Evolutionary conservation across 2,113 vertebrate species (phyloP), one percentile per base, ranked within the genome.

Genomic region (Dicaeum eximium): DNA sequence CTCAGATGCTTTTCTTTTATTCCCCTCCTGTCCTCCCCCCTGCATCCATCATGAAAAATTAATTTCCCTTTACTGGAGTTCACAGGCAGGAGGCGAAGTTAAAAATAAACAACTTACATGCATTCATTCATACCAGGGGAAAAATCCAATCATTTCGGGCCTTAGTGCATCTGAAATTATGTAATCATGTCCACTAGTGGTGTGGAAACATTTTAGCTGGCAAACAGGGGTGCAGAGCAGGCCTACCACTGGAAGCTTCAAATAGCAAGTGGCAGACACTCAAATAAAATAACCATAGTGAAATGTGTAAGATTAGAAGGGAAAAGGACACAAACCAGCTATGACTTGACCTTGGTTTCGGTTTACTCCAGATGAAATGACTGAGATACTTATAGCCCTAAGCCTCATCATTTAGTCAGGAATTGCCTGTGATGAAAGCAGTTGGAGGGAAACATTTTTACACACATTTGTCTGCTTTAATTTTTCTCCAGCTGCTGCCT

Each of bases 271-370:
- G 86, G 86, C 93, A 96, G 86, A 84, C 86, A 54, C 53, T 94
- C 82, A 93, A 95, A 92, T 86, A 94, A 93, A 96, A 95, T 80
- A 90, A 95, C 60, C 45, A 64, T 33, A 85, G 85, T 74, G 84
- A 94, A 84, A 96, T 50, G 23, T 27, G 72, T 70, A 87, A 88
- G 92, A 93, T 90, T 93, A 95, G 75, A 95, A 89, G 53, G 51
- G 80, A 83, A 95, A 95, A 87, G 62, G 78, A 90, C 86, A 58
- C 74, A 96, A 94, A 90, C 77, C 56, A 94, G 77, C 72, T 88
- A 88, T 50, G 78, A 71, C 91, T 95, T 93, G 89, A 96, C 92
- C 95, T 96, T 88, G 69, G 84, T 93, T 96, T 92, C 92, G 70
- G 91, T 78, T 96, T 93, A 92, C 90, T 86, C 61, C 62, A 66